Percentiles rank a stretch among this genome's conserved stretches.
Evolutionary conservation across 2,797 vertebrate genomes (phyloP).

Genomic region (Chromobotia macracanthus): DNA sequence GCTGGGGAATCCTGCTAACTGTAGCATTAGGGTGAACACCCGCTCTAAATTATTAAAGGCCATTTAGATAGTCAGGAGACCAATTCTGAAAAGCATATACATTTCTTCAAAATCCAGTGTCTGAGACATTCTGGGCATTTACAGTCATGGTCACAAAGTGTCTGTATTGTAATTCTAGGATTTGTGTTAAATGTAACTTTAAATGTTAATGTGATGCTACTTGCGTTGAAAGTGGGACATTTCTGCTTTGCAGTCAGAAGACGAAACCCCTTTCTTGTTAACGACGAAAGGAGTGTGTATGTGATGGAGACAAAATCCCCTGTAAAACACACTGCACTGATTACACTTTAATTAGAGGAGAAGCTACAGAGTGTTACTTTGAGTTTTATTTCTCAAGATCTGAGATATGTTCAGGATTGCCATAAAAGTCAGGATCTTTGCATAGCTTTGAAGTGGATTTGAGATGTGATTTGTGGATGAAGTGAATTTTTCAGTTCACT

Average conservation of each 20-base stretch:
- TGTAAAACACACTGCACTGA: slow-evolving; percentile 39
- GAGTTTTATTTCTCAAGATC: background rate
- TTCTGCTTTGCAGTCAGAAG: slow-evolving; percentile 45
- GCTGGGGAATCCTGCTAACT: slow-evolving; percentile 1
- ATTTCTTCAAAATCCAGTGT: slow-evolving; percentile 36
- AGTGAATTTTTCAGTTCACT: slow-evolving; percentile 23
- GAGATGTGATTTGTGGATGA: slow-evolving; percentile 5
- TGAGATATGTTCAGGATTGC: background rate
- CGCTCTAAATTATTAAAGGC: slow-evolving; percentile 46
- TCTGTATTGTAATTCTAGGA: slow-evolving; percentile 38
- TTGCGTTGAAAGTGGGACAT: slow-evolving; percentile 47
- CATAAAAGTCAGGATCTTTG: background rate
- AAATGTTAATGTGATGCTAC: slow-evolving; percentile 55
- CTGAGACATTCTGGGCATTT: background rate
- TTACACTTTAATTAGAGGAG: slow-evolving; percentile 44
- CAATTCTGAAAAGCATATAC: slow-evolving; percentile 31
- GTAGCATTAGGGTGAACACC: slow-evolving; percentile 6
- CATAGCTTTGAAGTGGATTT: background rate
- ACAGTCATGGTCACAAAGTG: slow-evolving; percentile 8
- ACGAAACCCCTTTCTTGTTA: slow-evolving; percentile 32
- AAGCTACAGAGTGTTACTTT: slow-evolving; percentile 15
- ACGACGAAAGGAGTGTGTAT: slow-evolving; percentile 38
- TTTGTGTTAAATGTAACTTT: slow-evolving; percentile 45
- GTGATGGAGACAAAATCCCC: slow-evolving; percentile 37
- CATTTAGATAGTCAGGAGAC: slow-evolving; percentile 36